These are phyloP conservation scores for Anorthoa munda DNA, from an alignment of 2,888 invertebrate genomes.

Conservation along the genomic window DNA sequence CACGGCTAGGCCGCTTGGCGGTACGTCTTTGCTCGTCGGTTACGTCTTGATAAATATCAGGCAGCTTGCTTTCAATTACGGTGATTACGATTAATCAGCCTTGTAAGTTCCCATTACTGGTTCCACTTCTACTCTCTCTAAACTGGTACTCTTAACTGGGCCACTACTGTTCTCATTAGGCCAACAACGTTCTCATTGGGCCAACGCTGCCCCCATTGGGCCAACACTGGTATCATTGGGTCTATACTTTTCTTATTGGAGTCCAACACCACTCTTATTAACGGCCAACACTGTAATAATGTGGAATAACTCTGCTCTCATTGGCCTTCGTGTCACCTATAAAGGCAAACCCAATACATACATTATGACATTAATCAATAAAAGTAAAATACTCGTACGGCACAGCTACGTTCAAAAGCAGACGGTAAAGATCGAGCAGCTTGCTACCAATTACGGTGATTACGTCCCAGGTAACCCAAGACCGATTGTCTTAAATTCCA, in stretches of 20 bases:
- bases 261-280: not conserved
- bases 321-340: not conserved
- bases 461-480: conserved; percentile 72
- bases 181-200: no score
- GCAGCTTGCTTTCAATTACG: no score
- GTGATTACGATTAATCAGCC: no score
- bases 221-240: not conserved
- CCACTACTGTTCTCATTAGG: no score
- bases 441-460: conserved; percentile 66
- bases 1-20: no score
- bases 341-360: not conserved
- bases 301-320: not conserved
- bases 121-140: no score
- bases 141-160: no score
- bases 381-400: not conserved
- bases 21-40: no score
- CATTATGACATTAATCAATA: conserved; percentile 2
- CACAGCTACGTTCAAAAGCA: conserved; percentile 12
- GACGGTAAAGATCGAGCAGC: conserved; percentile 46
- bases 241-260: not conserved
- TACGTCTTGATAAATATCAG: no score
- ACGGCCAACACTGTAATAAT: not conserved
- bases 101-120: no score
- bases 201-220: not conserved
- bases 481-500: conserved; percentile 79